Base-by-base conservation (phyloP, 2,888 invertebrate genomes). In the Laspeyria flexula region DNA sequence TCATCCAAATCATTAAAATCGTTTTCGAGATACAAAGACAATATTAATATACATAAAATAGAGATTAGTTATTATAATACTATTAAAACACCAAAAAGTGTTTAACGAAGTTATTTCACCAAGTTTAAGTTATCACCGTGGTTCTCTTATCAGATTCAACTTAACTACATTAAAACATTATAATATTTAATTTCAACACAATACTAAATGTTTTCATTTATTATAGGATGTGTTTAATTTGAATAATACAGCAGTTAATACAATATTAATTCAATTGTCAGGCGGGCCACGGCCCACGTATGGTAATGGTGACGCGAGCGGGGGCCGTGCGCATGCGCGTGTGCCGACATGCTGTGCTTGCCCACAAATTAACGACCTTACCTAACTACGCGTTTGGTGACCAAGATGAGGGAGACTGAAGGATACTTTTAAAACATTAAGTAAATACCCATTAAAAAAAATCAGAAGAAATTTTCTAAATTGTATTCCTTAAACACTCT, bases 261-360 rank as follows among this genome's bases (percentile, higher is more conserved):
- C 59, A 48, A 71, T 72, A 77, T 79, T 79, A 79, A 83, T 81
- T 79, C 81, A 80, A 81, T 82, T 79, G 79, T 66, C 65, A 55
- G 65, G 75, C 63, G 61, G n/a, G n/a, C n/a, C n/a, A n/a, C 73
- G 25, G 39, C 84, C 85, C 82, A 85, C 85, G 83, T 81, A 76
- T 78, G 79, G 69, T 79, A 78, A 80, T 79, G 53, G 68, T 64
- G 71, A 75, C 77, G 75, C 73, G 68, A 75, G 71, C 73, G 68
- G 75, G 71, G 60, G 68, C 62, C 57, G 49, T n/a, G n/a, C n/a
- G n/a, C n/a, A n/a, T n/a, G 64, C 61, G 71, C 61, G 69, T 61
- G 69, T 66, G 57, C 60, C 73, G 47, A 53, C 85, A 79, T 60
- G 85, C 83, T 80, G 85, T 46, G 74, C 59, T 60, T 63, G 57